Conservation (phyloP, 2,888 invertebrate species). For the Pristionchus maxplancki region DNA sequence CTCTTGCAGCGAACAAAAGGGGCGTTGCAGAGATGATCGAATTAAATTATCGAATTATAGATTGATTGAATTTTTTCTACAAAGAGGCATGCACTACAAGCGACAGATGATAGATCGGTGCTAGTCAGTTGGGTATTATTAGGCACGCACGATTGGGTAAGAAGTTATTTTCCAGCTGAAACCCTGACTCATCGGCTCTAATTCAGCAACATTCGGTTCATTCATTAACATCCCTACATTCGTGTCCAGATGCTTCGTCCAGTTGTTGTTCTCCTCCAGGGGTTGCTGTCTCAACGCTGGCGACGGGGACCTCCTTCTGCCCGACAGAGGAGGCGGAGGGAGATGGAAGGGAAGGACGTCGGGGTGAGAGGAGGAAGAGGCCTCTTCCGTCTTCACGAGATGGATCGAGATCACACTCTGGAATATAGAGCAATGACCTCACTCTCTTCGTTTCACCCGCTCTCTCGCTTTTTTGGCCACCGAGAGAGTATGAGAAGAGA, state of each 20-base stretch:
- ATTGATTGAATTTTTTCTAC: background rate
- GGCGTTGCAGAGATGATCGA: background rate
- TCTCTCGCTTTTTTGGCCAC: background rate
- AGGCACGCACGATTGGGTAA: background rate
- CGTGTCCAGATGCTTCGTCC: background rate
- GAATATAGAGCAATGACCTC: too few species aligned
- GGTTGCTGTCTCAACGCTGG: background rate
- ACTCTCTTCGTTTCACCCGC: background rate
- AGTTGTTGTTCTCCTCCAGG: conserved; percentile 22
- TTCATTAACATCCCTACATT: background rate
- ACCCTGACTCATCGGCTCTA: too few species aligned
- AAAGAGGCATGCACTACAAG: background rate
- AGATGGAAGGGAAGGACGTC: background rate
- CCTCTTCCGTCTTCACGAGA: conserved; percentile 54
- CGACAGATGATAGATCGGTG: background rate
- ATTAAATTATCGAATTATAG: background rate
- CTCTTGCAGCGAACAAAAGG: background rate
- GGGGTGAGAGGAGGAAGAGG: background rate
- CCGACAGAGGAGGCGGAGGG: background rate
- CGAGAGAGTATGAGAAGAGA: background rate
- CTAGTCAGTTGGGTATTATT: too few species aligned
- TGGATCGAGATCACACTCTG: conserved; percentile 62
- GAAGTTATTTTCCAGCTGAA: too few species aligned
- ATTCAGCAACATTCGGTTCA: background rate
- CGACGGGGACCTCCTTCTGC: background rate